These are phyloP conservation scores for Reticulitermes speratus DNA, from an alignment of 1,140 invertebrate genomes.

Conservation along the genomic window DNA sequence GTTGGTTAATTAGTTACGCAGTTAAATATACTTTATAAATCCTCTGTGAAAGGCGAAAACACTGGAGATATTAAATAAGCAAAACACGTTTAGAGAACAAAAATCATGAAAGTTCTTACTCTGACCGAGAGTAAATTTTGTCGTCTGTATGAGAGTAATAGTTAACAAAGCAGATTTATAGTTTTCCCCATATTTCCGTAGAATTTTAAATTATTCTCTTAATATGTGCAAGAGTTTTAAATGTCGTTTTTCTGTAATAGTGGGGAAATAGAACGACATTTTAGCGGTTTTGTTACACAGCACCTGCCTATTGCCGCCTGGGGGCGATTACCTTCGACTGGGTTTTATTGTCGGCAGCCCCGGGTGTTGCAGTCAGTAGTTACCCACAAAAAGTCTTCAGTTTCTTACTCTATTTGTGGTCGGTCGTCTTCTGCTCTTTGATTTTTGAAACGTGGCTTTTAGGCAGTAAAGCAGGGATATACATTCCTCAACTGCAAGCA, in stretches of 20 bases:
- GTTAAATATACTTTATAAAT: too few species aligned
- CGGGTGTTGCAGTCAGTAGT: not conserved
- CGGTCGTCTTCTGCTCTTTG: not conserved
- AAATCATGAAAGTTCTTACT: too few species aligned
- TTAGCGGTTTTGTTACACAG: not conserved
- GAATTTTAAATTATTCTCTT: not conserved
- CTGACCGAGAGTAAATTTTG: too few species aligned
- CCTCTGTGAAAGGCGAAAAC: too few species aligned
- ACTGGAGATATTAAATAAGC: too few species aligned
- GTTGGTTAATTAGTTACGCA: too few species aligned
- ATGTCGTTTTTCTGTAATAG: constrained; percentile 7
- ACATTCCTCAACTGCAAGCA: not conserved
- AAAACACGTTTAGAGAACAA: too few species aligned
- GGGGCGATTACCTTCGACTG: not conserved
- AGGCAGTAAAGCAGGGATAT: not conserved
- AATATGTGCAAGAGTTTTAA: not conserved
- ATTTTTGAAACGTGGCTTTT: not conserved
- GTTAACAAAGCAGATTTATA: too few species aligned
- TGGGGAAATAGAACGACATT: not conserved
- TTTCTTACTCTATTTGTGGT: not conserved
- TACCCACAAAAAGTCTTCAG: not conserved
- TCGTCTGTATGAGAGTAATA: too few species aligned
- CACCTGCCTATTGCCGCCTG: not conserved
- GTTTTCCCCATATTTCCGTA: too few species aligned
- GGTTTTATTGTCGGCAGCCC: constrained; percentile 5